Evolutionary conservation across 1,140 invertebrate genomes (phyloP).

Genomic region (Pristionchus pacificus): DNA sequence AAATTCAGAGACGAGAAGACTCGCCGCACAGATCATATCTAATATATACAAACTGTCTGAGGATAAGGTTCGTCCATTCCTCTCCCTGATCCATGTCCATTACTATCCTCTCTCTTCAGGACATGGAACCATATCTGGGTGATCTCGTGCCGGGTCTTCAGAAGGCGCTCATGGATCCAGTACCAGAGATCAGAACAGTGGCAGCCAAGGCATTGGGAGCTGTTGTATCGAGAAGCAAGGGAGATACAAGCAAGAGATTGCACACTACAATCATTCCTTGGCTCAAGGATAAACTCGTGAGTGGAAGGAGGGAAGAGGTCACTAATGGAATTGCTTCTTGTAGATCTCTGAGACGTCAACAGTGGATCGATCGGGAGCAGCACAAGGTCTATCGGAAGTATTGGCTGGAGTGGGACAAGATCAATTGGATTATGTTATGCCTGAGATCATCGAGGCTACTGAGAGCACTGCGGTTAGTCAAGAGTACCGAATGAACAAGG

Average conservation of each 20-base stretch:
- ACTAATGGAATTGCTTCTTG: not conserved
- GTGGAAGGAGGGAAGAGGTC: constrained; percentile 63
- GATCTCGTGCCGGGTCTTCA: constrained; percentile 94
- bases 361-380: constrained; percentile 91
- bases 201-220: constrained; percentile 89
- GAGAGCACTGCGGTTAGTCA: constrained; percentile 62
- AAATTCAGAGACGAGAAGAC: constrained; percentile 92
- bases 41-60: constrained; percentile 99
- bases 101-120: constrained; percentile 59
- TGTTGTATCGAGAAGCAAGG: constrained; percentile 88
- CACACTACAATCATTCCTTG: constrained; percentile 70
- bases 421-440: constrained; percentile 93
- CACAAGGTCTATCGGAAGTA: constrained; percentile 80
- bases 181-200: constrained; percentile 87
- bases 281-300: constrained; percentile 96
- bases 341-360: constrained; percentile 65
- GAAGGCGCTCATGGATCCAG: constrained; percentile 89
- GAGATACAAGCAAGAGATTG: constrained; percentile 39
- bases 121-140: constrained; percentile 89
- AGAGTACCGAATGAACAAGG: too few species aligned
- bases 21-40: constrained; percentile 95
- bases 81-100: constrained; percentile 2
- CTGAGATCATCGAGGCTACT: constrained; percentile 91
- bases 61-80: constrained; percentile 76
- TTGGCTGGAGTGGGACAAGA: constrained; percentile 89